A percentile compares a stretch with the other conserved stretches of the same genome.
phyloP scores from a whole-genome alignment of 2,888 invertebrate species.

The Cyrtodaria siliqua region DNA sequence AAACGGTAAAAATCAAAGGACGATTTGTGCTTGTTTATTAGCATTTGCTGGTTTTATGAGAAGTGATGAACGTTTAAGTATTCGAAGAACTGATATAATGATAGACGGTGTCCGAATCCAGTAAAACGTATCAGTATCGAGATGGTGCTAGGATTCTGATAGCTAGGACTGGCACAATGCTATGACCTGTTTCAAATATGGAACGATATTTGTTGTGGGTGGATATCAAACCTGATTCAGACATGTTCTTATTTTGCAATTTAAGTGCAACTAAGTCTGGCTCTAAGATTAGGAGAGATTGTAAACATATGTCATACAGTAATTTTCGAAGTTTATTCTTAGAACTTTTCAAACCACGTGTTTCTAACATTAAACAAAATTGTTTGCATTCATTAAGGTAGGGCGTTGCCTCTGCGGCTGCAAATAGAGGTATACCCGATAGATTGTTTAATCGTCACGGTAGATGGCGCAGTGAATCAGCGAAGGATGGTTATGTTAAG shows the following conservation, averaged over 20 bases:
- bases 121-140: slow-evolving; percentile 4
- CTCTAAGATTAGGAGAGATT: slow-evolving; percentile 17
- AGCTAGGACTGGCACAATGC: slow-evolving; percentile 30
- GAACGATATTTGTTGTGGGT: slow-evolving; percentile 32
- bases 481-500: slow-evolving; percentile 49
- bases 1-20: slow-evolving; percentile 45
- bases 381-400: slow-evolving; percentile 29
- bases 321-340: slow-evolving; percentile 10
- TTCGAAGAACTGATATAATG: slow-evolving; percentile 28
- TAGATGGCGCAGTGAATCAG: slow-evolving; percentile 43
- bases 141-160: slow-evolving; percentile 33
- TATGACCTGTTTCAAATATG: slow-evolving; percentile 41
- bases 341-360: slow-evolving; percentile 5
- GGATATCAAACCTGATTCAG: slow-evolving; percentile 12
- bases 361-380: slow-evolving; percentile 1
- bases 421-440: slow-evolving; percentile 38
- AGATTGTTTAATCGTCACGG: slow-evolving; percentile 47
- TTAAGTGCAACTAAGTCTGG: slow-evolving; percentile 15
- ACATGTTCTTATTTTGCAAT: slow-evolving; percentile 14
- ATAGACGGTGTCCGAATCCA: slow-evolving; percentile 4
- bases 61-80: slow-evolving; percentile 33
- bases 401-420: slow-evolving; percentile 24
- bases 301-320: slow-evolving; percentile 17
- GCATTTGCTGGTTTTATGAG: slow-evolving; percentile 48
- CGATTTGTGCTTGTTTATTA: slow-evolving; percentile 34